These are phyloP conservation scores for Drosophila tani DNA, from an alignment of 1,140 invertebrate species.

Conservation along the genomic window DNA sequence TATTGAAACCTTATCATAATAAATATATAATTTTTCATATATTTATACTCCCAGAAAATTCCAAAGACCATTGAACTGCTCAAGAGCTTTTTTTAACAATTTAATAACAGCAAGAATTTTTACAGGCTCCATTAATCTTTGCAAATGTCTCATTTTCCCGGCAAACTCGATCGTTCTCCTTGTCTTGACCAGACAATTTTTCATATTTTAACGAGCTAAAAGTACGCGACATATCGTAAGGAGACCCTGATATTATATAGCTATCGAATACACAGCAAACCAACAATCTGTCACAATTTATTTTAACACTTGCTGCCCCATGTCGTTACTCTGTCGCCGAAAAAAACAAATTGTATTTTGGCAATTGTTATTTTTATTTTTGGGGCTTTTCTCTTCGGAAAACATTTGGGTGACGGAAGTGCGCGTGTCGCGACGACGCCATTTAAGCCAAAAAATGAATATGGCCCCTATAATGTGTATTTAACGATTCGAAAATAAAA, in stretches of 20 bases:
- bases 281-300: slow-evolving; percentile 67
- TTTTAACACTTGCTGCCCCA: slow-evolving; percentile 59
- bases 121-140: slow-evolving; percentile 37
- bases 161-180: slow-evolving; percentile 17
- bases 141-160: slow-evolving; percentile 17
- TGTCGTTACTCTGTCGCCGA: slow-evolving; percentile 49
- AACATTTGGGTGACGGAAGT: slow-evolving; percentile 69
- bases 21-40: neutral
- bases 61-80: slow-evolving; percentile 13
- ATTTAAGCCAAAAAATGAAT: slow-evolving; percentile 53
- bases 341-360: slow-evolving; percentile 40
- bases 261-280: slow-evolving; percentile 21
- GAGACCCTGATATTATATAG: slow-evolving; percentile 68
- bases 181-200: slow-evolving; percentile 42
- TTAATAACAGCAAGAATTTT: slow-evolving; percentile 13
- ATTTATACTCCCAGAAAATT: neutral
- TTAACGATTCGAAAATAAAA: slow-evolving; percentile 27
- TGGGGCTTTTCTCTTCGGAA: slow-evolving; percentile 53
- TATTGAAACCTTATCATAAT: neutral
- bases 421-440: slow-evolving; percentile 63
- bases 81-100: neutral
- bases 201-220: slow-evolving; percentile 64
- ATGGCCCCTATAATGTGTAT: slow-evolving; percentile 46
- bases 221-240: slow-evolving; percentile 60
- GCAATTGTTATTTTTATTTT: slow-evolving; percentile 33